A percentile compares a stretch with the other conserved stretches of the same genome.
Evolutionary conservation across 2,888 invertebrate species (phyloP).

Genomic region (Epicampocera succincta): DNA sequence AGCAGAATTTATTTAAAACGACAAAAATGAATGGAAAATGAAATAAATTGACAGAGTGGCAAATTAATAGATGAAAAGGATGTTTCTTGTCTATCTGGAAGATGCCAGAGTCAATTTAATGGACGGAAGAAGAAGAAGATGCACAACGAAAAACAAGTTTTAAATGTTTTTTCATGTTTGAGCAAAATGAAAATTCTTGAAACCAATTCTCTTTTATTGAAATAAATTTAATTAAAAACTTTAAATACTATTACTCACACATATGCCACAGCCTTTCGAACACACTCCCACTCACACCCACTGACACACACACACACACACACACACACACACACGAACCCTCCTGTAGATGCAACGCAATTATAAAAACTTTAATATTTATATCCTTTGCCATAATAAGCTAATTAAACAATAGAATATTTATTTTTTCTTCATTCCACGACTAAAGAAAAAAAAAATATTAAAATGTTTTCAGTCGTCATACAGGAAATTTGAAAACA

Average conservation of each 20-base stretch:
- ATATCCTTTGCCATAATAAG: constrained; percentile 59
- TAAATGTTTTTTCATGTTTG: constrained; percentile 6
- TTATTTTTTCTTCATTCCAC: constrained; percentile 3
- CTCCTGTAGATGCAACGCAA: not conserved
- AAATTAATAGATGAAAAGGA: constrained; percentile 47
- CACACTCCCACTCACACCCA: not conserved
- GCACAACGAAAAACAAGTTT: not conserved
- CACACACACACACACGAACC: not conserved
- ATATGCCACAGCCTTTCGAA: constrained; percentile 18
- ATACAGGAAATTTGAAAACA: constrained; percentile 70
- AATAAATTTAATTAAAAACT: constrained; percentile 61
- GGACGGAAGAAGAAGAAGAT: constrained; percentile 17
- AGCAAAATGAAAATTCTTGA: not conserved
- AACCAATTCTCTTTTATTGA: not conserved
- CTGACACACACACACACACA: not conserved
- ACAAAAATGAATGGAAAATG: constrained; percentile 24
- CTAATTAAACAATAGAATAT: constrained; percentile 64
- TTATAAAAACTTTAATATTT: constrained; percentile 8
- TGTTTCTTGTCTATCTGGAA: constrained; percentile 1
- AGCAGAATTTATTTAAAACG: constrained; percentile 6
- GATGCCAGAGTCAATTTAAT: constrained; percentile 3
- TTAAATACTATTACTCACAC: constrained; percentile 32
- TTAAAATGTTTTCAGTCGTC: constrained; percentile 66
- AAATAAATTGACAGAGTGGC: constrained; percentile 45
- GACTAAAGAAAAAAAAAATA: constrained; percentile 33